These are phyloP conservation scores for Podarcis raffonei DNA, from an alignment of 2,113 vertebrate species.

Conservation along the genomic window DNA sequence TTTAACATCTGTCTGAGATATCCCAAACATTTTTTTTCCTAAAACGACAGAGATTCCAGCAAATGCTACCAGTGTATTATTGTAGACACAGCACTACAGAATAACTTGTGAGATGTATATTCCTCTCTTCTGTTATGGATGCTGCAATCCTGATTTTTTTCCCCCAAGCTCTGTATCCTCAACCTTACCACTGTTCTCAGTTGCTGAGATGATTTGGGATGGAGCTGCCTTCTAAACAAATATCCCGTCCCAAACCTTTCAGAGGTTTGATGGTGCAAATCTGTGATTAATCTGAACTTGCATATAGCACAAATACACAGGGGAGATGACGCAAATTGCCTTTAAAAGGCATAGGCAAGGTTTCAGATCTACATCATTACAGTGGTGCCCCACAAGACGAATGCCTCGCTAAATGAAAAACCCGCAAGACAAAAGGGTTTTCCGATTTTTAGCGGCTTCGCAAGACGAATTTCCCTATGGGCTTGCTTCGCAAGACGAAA, in stretches of 20 bases:
- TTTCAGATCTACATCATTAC: neutral
- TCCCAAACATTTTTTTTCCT: too few species aligned
- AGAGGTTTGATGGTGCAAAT: too few species aligned
- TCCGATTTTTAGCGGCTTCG: too few species aligned
- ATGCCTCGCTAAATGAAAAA: too few species aligned
- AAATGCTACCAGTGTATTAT: neutral
- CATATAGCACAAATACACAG: neutral
- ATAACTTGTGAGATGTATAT: neutral
- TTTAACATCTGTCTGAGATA: neutral
- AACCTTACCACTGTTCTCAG: neutral
- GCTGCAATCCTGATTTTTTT: neutral
- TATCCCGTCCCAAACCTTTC: neutral
- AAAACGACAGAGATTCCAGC: neutral
- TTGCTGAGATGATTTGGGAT: neutral
- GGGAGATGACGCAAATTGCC: too few species aligned
- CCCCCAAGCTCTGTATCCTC: neutral
- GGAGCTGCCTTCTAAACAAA: neutral
- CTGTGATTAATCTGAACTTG: neutral
- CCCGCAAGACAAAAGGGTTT: too few species aligned
- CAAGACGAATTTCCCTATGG: too few species aligned
- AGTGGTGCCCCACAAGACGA: too few species aligned
- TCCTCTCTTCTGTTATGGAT: neutral
- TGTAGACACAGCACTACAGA: neutral
- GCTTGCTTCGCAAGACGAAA: too few species aligned
- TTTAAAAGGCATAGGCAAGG: neutral